phyloP scores from a whole-genome alignment of 2,888 invertebrate genomes.

The Pollenia angustigena region DNA sequence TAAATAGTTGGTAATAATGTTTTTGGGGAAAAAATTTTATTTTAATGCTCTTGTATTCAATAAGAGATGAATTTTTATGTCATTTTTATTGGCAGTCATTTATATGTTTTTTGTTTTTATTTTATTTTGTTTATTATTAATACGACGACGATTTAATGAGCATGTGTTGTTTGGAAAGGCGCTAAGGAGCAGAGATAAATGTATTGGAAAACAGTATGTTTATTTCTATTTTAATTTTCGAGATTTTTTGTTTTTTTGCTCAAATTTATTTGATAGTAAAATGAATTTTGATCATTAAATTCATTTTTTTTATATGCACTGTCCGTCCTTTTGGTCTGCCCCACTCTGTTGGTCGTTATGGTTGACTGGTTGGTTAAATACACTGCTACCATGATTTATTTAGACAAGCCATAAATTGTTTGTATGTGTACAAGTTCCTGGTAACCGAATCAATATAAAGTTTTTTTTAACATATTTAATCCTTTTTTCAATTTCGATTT shows the following conservation, averaged over 20 bases:
- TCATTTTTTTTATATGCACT: slow-evolving; percentile 40
- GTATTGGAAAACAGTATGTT: slow-evolving; percentile 29
- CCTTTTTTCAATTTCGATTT: slow-evolving; percentile 53
- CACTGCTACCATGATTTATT: slow-evolving; percentile 66
- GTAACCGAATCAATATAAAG: slow-evolving; percentile 55
- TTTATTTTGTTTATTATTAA: slow-evolving; percentile 56
- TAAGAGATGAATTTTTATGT: slow-evolving; percentile 67
- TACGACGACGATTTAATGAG: slow-evolving; percentile 54
- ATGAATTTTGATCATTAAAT: slow-evolving; percentile 50
- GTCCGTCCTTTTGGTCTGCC: slow-evolving; percentile 20
- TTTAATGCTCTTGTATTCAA: slow-evolving; percentile 44
- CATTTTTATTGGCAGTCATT: slow-evolving; percentile 69
- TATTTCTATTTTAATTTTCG: slow-evolving; percentile 52
- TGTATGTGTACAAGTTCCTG: slow-evolving; percentile 19
- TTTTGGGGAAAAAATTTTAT: slow-evolving; percentile 2
- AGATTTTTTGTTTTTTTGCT: slow-evolving; percentile 11
- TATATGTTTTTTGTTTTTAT: slow-evolving; percentile 70
- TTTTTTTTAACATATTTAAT: slow-evolving; percentile 52
- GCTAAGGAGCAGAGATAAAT: not conserved
- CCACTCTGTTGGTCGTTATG: slow-evolving; percentile 27
- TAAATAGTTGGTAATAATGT: slow-evolving; percentile 27
- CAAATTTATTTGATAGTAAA: slow-evolving; percentile 46
- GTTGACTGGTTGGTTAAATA: slow-evolving; percentile 57
- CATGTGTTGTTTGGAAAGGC: not conserved
- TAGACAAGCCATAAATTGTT: slow-evolving; percentile 63